These are phyloP conservation scores for Mirounga angustirostris DNA, from an alignment of 2,113 vertebrate genomes.

Conservation along the genomic window DNA sequence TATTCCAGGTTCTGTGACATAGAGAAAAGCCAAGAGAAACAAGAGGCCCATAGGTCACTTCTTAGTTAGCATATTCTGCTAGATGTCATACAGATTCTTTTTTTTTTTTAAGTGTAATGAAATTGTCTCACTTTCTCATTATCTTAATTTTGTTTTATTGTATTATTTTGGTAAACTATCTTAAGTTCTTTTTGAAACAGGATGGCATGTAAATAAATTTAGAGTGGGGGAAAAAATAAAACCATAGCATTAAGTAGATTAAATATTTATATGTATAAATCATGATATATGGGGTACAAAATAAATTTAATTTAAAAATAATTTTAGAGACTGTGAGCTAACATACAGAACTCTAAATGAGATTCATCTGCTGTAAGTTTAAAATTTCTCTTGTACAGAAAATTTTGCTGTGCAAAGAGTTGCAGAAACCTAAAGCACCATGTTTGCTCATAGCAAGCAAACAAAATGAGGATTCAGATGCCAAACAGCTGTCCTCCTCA, in stretches of 20 bases:
- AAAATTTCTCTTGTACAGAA: neutral
- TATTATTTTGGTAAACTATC: neutral
- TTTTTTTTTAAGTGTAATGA: neutral
- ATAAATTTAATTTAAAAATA: conserved; percentile 54
- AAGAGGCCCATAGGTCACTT: neutral
- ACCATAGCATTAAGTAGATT: neutral
- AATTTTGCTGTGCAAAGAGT: neutral
- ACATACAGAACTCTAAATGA: neutral
- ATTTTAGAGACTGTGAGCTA: neutral
- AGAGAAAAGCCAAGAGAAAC: conserved; percentile 14
- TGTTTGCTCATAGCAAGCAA: conserved; percentile 28
- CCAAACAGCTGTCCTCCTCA: neutral
- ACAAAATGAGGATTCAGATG: neutral
- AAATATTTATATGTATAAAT: conserved; percentile 24
- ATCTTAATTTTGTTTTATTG: conserved; percentile 23
- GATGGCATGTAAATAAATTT: conserved; percentile 39
- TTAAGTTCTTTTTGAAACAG: conserved; percentile 24
- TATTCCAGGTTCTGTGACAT: neutral
- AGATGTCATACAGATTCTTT: neutral
- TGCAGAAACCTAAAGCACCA: neutral
- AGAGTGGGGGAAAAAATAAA: neutral
- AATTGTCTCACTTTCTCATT: neutral
- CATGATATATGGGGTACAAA: neutral
- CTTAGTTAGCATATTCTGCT: neutral
- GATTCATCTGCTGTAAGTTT: neutral